Evolutionary conservation across 2,113 vertebrate genomes (phyloP).

Genomic region (Syrmaticus mikado): DNA sequence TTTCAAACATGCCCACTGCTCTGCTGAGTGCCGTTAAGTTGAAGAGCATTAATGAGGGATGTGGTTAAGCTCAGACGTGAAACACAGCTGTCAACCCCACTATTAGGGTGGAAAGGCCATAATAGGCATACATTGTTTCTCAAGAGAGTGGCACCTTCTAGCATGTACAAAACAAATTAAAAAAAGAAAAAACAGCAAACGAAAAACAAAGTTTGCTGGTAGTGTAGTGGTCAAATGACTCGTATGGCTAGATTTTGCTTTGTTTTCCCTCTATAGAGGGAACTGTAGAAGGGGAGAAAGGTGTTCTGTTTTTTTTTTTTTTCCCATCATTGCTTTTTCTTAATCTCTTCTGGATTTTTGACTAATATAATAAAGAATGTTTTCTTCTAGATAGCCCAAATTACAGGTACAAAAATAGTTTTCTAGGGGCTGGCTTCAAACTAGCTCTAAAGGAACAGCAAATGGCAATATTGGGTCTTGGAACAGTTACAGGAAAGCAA

Average conservation of each 20-base stretch:
- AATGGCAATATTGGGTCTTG: background rate
- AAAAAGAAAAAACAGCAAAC: background rate
- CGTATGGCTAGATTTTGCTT: background rate
- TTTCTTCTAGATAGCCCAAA: background rate
- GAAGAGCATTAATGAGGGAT: background rate
- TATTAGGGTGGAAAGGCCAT: background rate
- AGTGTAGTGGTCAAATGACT: background rate
- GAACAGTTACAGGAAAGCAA: slow-evolving; percentile 43
- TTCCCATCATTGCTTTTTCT: background rate
- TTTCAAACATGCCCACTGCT: background rate
- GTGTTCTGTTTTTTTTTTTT: background rate
- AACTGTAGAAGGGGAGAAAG: background rate
- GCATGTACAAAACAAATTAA: background rate
- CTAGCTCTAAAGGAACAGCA: background rate
- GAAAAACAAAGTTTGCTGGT: background rate
- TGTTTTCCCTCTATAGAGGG: background rate
- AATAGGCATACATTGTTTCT: background rate
- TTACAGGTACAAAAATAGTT: slow-evolving; percentile 23
- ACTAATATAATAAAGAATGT: background rate
- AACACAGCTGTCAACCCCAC: background rate
- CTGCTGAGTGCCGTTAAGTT: background rate
- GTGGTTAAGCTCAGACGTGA: background rate
- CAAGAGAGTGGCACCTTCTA: background rate
- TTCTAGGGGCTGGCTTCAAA: background rate
- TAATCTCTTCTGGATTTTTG: background rate